Conservation (phyloP, 2,797 vertebrate species). For the Sebastes hubbsi region DNA sequence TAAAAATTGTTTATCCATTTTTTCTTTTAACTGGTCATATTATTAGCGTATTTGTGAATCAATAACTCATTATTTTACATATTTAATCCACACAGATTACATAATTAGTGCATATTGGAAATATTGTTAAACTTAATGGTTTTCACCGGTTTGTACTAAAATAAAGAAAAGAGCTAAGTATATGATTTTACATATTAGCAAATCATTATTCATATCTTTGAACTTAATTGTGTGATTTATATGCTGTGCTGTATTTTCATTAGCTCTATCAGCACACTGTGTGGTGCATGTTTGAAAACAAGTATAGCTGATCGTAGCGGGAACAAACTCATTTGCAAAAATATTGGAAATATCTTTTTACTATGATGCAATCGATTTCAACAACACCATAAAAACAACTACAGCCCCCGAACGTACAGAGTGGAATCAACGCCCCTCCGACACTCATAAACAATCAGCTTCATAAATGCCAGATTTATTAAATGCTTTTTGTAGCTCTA, state of each 20-base stretch:
- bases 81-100: background rate
- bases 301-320: no score
- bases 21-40: background rate
- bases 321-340: background rate
- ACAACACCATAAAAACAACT: background rate
- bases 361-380: background rate
- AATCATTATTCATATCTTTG: background rate
- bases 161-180: background rate
- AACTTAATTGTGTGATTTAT: background rate
- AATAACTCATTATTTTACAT: background rate
- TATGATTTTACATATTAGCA: background rate
- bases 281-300: no score
- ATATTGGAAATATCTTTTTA: background rate
- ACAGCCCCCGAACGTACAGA: background rate
- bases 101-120: background rate
- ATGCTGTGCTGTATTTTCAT: background rate
- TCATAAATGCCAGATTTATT: slow-evolving; percentile 13
- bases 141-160: background rate
- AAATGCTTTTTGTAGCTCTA: background rate
- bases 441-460: slow-evolving; percentile 1
- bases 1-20: background rate
- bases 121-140: background rate
- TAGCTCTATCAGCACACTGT: background rate
- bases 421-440: background rate
- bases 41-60: background rate